Percentiles rank a stretch among this genome's conserved stretches.
Evolutionary conservation across 2,888 invertebrate species (phyloP).

Genomic region (Hemistola chrysoprasaria): DNA sequence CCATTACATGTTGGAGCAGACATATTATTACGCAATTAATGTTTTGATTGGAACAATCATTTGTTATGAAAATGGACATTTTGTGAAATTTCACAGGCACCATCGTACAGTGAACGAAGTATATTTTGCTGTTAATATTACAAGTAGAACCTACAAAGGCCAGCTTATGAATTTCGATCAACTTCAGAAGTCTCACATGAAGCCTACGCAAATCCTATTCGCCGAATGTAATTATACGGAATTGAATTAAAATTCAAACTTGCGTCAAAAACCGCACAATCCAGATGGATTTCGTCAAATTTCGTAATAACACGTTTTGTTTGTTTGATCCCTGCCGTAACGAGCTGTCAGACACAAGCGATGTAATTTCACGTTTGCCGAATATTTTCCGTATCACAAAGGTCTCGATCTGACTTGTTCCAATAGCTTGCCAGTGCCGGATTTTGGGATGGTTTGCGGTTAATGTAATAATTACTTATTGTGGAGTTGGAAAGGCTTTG

Average conservation of each 20-base stretch:
- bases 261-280: slow-evolving; percentile 13
- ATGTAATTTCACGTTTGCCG: slow-evolving; percentile 40
- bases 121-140: too few species aligned
- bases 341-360: slow-evolving; percentile 40
- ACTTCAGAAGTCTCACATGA: background rate
- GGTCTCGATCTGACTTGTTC: slow-evolving; percentile 23
- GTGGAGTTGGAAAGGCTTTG: too few species aligned
- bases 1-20: too few species aligned
- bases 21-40: too few species aligned
- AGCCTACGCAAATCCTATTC: background rate
- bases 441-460: slow-evolving; percentile 2
- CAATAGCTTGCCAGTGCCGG: slow-evolving; percentile 12
- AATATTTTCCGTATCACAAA: slow-evolving; percentile 26
- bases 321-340: slow-evolving; percentile 32
- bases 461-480: too few species aligned
- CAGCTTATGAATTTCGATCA: slow-evolving; percentile 1
- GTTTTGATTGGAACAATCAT: too few species aligned
- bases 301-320: slow-evolving; percentile 25
- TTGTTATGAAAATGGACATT: too few species aligned
- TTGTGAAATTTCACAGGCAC: too few species aligned
- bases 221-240: slow-evolving; percentile 10
- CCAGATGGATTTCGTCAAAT: slow-evolving; percentile 22
- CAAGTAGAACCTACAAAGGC: too few species aligned
- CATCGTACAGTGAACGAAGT: too few species aligned
- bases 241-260: slow-evolving; percentile 27